phyloP scores from a whole-genome alignment of 2,888 invertebrate genomes.

The Podotricha telesiphe region DNA sequence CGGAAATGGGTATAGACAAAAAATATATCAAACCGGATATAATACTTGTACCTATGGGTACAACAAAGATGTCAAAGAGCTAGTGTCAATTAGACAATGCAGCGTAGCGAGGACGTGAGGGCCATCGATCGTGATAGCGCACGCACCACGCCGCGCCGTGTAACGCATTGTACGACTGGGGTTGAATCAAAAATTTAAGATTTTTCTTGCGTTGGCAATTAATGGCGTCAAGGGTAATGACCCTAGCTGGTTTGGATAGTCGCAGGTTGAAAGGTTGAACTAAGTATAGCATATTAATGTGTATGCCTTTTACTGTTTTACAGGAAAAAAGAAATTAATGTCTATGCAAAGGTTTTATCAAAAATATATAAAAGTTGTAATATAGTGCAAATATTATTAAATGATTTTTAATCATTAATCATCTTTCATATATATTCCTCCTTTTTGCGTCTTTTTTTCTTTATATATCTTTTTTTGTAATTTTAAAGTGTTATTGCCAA shows the following conservation, averaged over 20 bases:
- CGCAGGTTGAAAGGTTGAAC: no score
- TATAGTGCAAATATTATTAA: no score
- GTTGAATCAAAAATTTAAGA: not conserved
- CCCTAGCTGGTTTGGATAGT: not conserved
- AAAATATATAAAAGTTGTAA: no score
- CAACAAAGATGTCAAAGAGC: slow-evolving; percentile 24
- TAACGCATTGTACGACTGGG: not conserved
- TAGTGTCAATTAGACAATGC: slow-evolving; percentile 20
- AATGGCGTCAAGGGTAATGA: not conserved
- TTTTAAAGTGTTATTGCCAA: no score
- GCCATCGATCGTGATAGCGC: slow-evolving; percentile 24
- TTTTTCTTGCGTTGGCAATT: slow-evolving; percentile 1
- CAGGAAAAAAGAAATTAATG: no score
- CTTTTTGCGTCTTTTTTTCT: no score
- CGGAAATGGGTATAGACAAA: not conserved
- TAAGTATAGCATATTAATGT: no score
- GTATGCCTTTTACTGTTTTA: no score
- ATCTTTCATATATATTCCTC: no score
- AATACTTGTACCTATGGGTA: not conserved
- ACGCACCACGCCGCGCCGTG: slow-evolving; percentile 15
- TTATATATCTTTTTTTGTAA: no score
- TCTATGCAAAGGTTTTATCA: no score
- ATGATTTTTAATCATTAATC: no score
- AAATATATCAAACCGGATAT: not conserved
- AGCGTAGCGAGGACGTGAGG: not conserved